Evolutionary conservation across 2,797 vertebrate species (phyloP), one percentile per base, ranked within the genome.

Genomic region (Microctenopoma lineatum): DNA sequence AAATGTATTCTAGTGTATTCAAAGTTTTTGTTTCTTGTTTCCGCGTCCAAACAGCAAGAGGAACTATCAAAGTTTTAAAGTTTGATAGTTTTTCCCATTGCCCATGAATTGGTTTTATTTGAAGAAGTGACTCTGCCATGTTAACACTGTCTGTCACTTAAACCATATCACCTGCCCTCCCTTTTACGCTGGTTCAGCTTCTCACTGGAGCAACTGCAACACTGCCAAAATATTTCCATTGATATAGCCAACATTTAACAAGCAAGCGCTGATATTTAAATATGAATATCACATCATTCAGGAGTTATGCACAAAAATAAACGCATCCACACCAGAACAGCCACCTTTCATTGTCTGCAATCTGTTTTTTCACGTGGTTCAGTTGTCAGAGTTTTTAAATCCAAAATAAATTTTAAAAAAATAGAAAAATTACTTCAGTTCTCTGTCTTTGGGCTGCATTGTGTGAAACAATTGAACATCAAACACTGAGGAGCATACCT

Each of bases 311-410:
- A 66, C 64, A 77, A 54, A 73, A 56, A 76, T 58, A 47, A 71
- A 78, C 47, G 77, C 62, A 76, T 66, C 62, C 51, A 79, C 73
- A 77, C 29, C 60, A 71, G 54, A 74, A 69, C 64, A 77, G 71
- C 87, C 90, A 85, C 88, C 80, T 86, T 59, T 80, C 87, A 85
- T 93, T 87, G 89, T 86, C 79, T 87, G 32, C 65, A 83, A 92
- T 88, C 81, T 90, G 94, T 95, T 95, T 95, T 95, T 95, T 95
- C 94, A 94, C 87, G 92, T 95, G 94, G 94, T 95, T 95, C 94
- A 95, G 94, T 95, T 95, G 94, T 95, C 94, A 93, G 93, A 94
- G 92, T 94, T 93, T 92, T 86, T 70, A 73, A 69, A 78, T 84
- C 79, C 69, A 85, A 78, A 79, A 64, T 66, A 67, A 77, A 59